A percentile compares a stretch with the other conserved stretches of the same genome.
phyloP scores from a whole-genome alignment of 2,888 invertebrate species.

The Melanostoma mellinum region DNA sequence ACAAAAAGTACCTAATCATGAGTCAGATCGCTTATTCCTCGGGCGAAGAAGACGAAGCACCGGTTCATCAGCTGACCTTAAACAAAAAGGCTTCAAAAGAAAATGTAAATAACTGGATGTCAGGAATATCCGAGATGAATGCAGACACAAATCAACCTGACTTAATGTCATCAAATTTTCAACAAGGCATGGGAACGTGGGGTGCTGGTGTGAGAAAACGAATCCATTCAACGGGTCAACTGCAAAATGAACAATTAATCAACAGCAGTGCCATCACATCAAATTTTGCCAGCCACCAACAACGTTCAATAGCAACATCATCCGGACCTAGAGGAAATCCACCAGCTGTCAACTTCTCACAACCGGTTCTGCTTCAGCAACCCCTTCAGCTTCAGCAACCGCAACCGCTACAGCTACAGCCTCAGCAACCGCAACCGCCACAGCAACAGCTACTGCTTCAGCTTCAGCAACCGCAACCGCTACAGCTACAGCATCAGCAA shows the following conservation, averaged over 20 bases:
- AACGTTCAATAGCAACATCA: not conserved
- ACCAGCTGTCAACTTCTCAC: not conserved
- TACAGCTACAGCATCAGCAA: no score
- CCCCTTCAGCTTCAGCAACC: no score
- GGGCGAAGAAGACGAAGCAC: not conserved
- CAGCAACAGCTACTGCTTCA: no score
- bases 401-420: no score
- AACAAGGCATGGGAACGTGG: not conserved
- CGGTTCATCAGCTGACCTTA: no score
- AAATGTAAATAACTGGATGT: not conserved
- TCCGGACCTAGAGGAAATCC: no score
- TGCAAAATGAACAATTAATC: not conserved
- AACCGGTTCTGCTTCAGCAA: no score
- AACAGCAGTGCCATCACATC: not conserved
- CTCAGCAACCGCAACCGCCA: no score
- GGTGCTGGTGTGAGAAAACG: not conserved
- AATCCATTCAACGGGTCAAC: not conserved
- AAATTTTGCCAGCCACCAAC: not conserved
- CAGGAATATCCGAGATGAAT: not conserved
- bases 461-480: no score
- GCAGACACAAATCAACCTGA: not conserved
- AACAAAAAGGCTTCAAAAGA: not conserved
- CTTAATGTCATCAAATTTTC: not conserved
- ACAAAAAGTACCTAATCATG: constrained; percentile 20
- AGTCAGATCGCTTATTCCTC: constrained; percentile 5